Conservation (phyloP, 2,888 invertebrate species). For the Callinectes sapidus region DNA sequence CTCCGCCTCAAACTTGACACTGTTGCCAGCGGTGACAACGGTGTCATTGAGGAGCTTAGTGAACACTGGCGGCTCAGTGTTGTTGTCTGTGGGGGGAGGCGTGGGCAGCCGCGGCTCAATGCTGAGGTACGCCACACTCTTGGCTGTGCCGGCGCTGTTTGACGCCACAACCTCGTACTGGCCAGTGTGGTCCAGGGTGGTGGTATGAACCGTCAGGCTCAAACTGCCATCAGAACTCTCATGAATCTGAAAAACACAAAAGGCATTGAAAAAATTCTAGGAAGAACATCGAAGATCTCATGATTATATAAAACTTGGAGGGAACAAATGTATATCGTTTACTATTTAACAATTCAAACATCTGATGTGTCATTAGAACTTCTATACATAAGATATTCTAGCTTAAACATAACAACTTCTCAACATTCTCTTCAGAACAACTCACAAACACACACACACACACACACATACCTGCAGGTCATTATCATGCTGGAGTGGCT, state of each 20-base stretch:
- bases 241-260: constrained; percentile 74
- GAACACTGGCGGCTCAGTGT: constrained; percentile 81
- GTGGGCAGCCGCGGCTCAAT: constrained; percentile 68
- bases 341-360: neutral
- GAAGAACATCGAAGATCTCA: neutral
- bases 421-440: neutral
- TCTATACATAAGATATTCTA: neutral
- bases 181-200: constrained; percentile 86
- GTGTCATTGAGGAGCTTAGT: constrained; percentile 84
- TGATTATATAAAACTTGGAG: neutral
- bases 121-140: constrained; percentile 76
- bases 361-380: neutral
- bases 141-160: constrained; percentile 84
- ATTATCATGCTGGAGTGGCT: constrained; percentile 74
- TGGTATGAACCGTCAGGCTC: constrained; percentile 83
- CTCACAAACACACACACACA: neutral
- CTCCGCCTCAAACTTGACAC: constrained; percentile 82
- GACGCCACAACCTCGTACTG: constrained; percentile 83
- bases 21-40: constrained; percentile 84
- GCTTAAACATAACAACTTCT: neutral
- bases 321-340: neutral
- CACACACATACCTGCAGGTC: constrained; percentile 61
- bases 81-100: constrained; percentile 74
- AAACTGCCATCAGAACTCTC: constrained; percentile 80
- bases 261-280: neutral